Evolutionary conservation across 2,797 vertebrate genomes (phyloP).

Genomic region (Taeniopygia guttata): DNA sequence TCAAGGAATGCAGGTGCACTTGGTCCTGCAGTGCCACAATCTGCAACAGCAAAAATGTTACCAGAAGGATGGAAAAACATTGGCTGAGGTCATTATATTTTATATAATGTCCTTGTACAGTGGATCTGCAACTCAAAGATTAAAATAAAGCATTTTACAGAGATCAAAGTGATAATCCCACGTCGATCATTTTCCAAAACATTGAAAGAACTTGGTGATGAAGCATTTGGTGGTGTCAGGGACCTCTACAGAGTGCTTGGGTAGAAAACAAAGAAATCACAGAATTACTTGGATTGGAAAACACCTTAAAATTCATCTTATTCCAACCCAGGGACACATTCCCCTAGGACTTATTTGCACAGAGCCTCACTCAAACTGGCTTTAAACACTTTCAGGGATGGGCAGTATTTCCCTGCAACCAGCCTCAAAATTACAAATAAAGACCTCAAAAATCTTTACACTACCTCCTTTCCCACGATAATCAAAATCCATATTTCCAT

Average conservation of each 20-base stretch:
- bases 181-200: not conserved
- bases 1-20: conserved; percentile 1
- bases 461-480: not conserved
- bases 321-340: not conserved
- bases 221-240: not conserved
- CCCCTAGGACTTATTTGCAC: rapidly evolving
- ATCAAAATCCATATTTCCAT: not conserved
- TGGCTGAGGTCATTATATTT: not conserved
- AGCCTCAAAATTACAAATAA: not conserved
- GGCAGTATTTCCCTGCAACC: not conserved
- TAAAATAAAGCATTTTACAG: not conserved
- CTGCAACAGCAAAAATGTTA: not conserved
- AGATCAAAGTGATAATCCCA: not conserved
- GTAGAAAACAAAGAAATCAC: not conserved
- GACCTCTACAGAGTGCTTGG: not conserved
- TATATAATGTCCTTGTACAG: not conserved
- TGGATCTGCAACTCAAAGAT: not conserved
- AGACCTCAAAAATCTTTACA: not conserved
- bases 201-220: not conserved
- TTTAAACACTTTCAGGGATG: not conserved
- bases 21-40: not conserved
- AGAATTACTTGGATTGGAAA: not conserved
- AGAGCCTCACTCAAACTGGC: not conserved
- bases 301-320: not conserved
- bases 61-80: not conserved